Percentiles rank a stretch among this genome's conserved stretches.
Evolutionary conservation across 2,888 invertebrate genomes (phyloP).

Genomic region (Autographa pulchrina): DNA sequence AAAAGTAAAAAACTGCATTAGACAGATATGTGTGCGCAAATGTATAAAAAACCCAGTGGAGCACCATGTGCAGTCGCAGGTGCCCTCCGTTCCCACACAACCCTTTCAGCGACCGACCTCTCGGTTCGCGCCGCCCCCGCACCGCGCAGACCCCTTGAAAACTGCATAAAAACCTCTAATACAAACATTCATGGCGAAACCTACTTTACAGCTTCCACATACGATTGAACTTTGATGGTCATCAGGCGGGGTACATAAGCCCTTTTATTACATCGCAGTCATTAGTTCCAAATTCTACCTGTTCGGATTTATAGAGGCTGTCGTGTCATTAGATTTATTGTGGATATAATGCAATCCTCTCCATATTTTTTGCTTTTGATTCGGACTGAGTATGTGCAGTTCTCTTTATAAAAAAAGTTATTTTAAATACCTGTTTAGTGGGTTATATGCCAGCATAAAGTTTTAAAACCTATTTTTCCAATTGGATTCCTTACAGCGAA

Average conservation of each 20-base stretch:
- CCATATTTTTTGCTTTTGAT: conserved; percentile 79
- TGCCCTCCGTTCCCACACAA: conserved; percentile 90
- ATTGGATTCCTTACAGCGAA: conserved; percentile 28
- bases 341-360: conserved; percentile 88
- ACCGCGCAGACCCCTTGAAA: conserved; percentile 71
- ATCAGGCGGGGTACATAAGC: conserved; percentile 51
- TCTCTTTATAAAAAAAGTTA: conserved; percentile 51
- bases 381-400: conserved; percentile 70
- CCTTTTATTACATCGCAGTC: conserved; percentile 63
- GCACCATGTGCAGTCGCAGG: conserved; percentile 89
- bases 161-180: conserved; percentile 74
- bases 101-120: conserved; percentile 86
- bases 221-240: conserved; percentile 40
- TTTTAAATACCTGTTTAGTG: conserved; percentile 37
- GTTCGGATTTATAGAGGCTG: conserved; percentile 88
- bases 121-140: conserved; percentile 68
- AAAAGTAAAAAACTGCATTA: conserved; percentile 86
- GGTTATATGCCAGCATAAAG: conserved; percentile 6
- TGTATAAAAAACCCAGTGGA: conserved; percentile 84
- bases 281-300: conserved; percentile 88
- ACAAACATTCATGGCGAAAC: conserved; percentile 55
- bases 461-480: conserved; percentile 15
- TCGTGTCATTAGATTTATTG: conserved; percentile 89
- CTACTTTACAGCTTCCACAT: conserved; percentile 27
- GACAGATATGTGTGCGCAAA: conserved; percentile 84